Conservation (phyloP, 1,140 invertebrate species). For the Lithobius niger region DNA sequence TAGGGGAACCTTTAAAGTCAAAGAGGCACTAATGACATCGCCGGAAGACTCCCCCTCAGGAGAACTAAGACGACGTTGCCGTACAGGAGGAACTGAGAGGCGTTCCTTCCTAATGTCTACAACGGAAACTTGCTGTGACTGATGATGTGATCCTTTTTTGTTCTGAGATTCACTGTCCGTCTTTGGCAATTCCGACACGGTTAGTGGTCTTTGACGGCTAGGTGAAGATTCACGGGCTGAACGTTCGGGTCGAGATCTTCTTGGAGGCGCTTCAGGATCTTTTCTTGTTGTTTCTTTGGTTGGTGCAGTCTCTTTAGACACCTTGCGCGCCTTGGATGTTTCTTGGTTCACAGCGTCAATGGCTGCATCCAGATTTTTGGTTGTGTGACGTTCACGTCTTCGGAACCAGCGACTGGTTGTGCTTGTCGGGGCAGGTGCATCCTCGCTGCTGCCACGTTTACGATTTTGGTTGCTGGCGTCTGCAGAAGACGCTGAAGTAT, state of each 20-base stretch:
- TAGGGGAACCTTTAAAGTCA: slow-evolving; percentile 52
- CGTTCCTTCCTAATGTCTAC: slow-evolving; percentile 14
- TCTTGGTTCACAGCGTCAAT: slow-evolving; percentile 22
- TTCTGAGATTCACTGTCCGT: not conserved
- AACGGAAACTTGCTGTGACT: slow-evolving; percentile 11
- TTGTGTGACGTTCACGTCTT: slow-evolving; percentile 4
- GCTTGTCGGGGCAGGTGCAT: too few species aligned
- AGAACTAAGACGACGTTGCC: slow-evolving; percentile 16
- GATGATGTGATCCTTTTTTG: not conserved
- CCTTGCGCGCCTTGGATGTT: too few species aligned
- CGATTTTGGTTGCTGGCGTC: not conserved
- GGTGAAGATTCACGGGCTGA: too few species aligned
- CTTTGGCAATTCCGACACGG: not conserved
- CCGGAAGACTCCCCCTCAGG: slow-evolving; percentile 23
- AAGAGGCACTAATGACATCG: slow-evolving; percentile 59
- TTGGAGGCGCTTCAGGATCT: too few species aligned
- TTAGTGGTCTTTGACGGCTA: not conserved
- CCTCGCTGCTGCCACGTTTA: too few species aligned
- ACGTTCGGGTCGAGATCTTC: too few species aligned
- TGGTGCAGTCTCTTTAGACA: too few species aligned
- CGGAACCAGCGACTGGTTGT: slow-evolving; percentile 3
- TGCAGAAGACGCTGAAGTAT: not conserved
- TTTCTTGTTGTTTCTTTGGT: too few species aligned
- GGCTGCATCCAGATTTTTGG: slow-evolving; percentile 32
- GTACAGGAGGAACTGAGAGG: slow-evolving; percentile 16